These are phyloP conservation scores for Aspiorhynchus laticeps DNA, from an alignment of 2,113 vertebrate species.

Conservation along the genomic window DNA sequence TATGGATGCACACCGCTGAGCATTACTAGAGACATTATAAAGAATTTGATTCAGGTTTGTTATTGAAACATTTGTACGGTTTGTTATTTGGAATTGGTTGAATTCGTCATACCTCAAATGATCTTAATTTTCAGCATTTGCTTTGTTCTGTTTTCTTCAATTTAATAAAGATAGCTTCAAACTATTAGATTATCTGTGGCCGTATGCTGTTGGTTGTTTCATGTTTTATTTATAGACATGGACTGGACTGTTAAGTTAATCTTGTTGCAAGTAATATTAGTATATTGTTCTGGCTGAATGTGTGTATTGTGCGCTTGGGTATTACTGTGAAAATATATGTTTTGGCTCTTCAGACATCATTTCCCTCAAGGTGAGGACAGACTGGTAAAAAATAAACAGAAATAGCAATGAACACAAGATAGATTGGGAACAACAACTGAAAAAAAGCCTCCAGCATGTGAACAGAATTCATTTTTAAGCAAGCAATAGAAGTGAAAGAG, in stretches of 20 bases:
- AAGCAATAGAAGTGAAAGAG: background rate
- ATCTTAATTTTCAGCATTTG: slow-evolving; percentile 12
- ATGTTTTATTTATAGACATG: background rate
- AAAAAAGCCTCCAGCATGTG: background rate
- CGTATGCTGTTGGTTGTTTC: background rate
- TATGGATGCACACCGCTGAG: slow-evolving; percentile 7
- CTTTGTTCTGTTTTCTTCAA: slow-evolving; percentile 24
- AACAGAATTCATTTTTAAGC: background rate
- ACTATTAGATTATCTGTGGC: background rate
- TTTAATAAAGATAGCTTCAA: slow-evolving; percentile 46
- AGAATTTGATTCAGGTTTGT: slow-evolving; percentile 46
- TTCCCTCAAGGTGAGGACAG: background rate
- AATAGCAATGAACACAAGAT: background rate
- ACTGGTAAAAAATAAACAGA: background rate
- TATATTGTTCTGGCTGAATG: slow-evolving; percentile 45
- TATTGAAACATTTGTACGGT: slow-evolving; percentile 29
- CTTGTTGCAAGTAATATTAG: background rate
- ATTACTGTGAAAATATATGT: slow-evolving; percentile 4
- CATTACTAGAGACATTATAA: slow-evolving; percentile 23
- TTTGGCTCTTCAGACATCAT: background rate
- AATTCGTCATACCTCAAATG: background rate
- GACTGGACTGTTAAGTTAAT: slow-evolving; percentile 27
- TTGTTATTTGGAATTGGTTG: slow-evolving; percentile 22
- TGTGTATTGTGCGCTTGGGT: slow-evolving; percentile 54
- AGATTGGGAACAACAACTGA: background rate